Evolutionary conservation across 1,140 invertebrate genomes (phyloP), one percentile per base, ranked within the genome.

Genomic region (Papilio aristodemus): DNA sequence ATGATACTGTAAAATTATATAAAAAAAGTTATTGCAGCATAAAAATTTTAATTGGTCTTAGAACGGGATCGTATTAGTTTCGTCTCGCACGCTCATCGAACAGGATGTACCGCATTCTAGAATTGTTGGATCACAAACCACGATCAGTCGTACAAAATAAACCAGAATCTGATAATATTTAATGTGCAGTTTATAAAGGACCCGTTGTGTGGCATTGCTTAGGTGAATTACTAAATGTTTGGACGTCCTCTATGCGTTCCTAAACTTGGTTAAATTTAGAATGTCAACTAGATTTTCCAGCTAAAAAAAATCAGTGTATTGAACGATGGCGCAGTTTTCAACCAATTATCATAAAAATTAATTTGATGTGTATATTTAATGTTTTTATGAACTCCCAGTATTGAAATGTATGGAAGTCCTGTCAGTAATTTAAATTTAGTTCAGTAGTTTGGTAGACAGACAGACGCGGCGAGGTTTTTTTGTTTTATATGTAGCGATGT

Each of bases 21-120:
- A 43, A 64, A 63, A 62, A 25, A 64, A 64, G 62, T 64, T 41
- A 64, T 64, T 43, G 62, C 39, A 64, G 25, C 25, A 46, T 14
- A 46, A 13, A 64, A 64, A 64, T 64, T 64, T 64, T 64, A 64
- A 64, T 64, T 64, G 62, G 62, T 25, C 17, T 27, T 46, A 39
- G 39, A 64, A 64, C 62, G 54, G 54, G 54, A 64, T 64, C 39
- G 32, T 11, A 39, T 46, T 62, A 54, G 46, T 54, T 25, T 54
- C 1, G 46, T 54, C 46, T 54, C 46, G 46, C 39, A 38, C 22
- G 62, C 22, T 41, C 10, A 25, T 22, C 13, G 11, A 46, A 46
- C 59, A 62, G 59, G 59, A 62, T 39, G 37, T 37, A 14, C 17
- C 59, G 59, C 59, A 62, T 62, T 64, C 39, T 64, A 41, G 62